Percentiles rank a stretch among this genome's conserved stretches.
Evolutionary conservation across 2,888 invertebrate species (phyloP).

Genomic region (Synanthedon andrenaeformis): DNA sequence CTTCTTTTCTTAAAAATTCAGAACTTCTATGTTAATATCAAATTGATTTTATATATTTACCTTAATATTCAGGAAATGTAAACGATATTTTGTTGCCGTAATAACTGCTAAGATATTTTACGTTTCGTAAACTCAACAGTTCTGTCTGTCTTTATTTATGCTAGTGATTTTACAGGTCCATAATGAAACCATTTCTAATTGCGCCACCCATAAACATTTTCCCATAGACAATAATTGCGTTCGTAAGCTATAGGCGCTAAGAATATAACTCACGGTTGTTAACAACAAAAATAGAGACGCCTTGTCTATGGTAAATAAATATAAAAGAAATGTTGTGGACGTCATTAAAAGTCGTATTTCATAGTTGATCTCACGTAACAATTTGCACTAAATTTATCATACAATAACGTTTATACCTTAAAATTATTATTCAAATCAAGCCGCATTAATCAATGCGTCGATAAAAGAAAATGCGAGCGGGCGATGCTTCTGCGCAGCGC

Average conservation of each 20-base stretch:
- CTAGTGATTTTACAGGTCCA: not conserved
- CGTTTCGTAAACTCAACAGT: not conserved
- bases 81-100: no score
- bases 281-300: constrained; percentile 11
- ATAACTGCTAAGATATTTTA: not conserved
- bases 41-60: no score
- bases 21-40: no score
- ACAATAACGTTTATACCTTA: constrained; percentile 68
- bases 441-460: constrained; percentile 66
- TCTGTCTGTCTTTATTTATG: not conserved
- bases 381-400: constrained; percentile 71
- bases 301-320: constrained; percentile 3
- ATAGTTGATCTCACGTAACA: constrained; percentile 52
- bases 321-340: constrained; percentile 6
- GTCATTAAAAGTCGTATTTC: constrained; percentile 21
- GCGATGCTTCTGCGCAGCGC: constrained; percentile 47
- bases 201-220: not conserved
- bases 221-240: not conserved
- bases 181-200: not conserved
- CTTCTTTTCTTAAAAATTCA: no score
- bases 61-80: no score
- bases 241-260: constrained; percentile 1
- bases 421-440: constrained; percentile 70
- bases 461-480: constrained; percentile 64
- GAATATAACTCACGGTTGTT: constrained; percentile 12